Conservation (phyloP, 2,113 vertebrate genomes). For the Poecile atricapillus region DNA sequence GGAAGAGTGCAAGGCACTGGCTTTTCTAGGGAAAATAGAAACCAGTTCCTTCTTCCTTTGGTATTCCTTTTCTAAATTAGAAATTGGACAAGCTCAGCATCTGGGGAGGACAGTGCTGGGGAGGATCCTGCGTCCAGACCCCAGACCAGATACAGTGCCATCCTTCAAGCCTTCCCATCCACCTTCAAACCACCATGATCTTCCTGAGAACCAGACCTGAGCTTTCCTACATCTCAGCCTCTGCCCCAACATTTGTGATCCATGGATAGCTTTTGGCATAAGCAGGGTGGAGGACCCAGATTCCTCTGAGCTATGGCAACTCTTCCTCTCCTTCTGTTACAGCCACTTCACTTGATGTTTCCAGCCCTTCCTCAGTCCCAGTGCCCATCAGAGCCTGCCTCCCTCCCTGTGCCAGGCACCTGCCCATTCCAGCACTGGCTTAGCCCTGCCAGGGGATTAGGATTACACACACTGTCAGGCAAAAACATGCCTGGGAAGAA, state of each 20-base stretch:
- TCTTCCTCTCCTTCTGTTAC: neutral
- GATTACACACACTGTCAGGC: slow-evolving; percentile 28
- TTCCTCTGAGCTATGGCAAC: neutral
- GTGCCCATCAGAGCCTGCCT: neutral
- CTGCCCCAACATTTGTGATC: neutral
- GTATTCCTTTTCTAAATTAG: neutral
- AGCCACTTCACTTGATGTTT: rapidly evolving
- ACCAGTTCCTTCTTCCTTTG: neutral
- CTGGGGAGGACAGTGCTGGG: neutral
- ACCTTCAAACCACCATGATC: neutral
- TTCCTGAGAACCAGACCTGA: neutral
- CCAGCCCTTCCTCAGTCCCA: neutral
- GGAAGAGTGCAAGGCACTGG: neutral
- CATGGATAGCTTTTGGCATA: neutral
- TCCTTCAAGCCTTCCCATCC: neutral
- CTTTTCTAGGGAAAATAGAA: neutral
- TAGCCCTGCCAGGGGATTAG: slow-evolving; percentile 19
- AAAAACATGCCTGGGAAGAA: slow-evolving; percentile 28
- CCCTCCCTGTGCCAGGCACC: neutral
- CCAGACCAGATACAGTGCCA: neutral
- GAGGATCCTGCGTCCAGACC: neutral
- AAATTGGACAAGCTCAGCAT: neutral
- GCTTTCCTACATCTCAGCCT: neutral
- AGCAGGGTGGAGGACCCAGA: neutral
- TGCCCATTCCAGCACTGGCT: neutral